Conservation (phyloP, 2,113 vertebrate genomes). For the Anas platyrhynchos region DNA sequence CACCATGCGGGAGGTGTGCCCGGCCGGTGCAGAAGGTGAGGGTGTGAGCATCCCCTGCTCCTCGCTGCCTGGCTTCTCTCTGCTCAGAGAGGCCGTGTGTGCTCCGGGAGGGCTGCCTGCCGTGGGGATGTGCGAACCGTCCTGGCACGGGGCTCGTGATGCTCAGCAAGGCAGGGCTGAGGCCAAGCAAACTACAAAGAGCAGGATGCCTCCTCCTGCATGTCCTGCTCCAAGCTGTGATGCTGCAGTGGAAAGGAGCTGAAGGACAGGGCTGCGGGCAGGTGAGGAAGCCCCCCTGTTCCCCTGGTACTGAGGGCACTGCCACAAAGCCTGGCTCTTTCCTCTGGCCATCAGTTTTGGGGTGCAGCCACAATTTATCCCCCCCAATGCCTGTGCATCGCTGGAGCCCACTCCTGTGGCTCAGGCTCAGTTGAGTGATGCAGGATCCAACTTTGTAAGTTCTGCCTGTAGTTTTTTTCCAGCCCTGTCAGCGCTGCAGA, state of each 20-base stretch:
- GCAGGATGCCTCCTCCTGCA: background rate
- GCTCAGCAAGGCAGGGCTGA: rapidly evolving
- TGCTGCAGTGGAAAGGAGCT: rapidly evolving
- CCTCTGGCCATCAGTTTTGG: background rate
- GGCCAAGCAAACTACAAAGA: background rate
- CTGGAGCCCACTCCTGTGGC: background rate
- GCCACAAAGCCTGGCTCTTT: background rate
- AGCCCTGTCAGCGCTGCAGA: constrained; percentile 49
- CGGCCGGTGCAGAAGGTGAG: background rate
- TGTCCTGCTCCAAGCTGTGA: background rate
- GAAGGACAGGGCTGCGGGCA: background rate
- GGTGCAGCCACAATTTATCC: rapidly evolving
- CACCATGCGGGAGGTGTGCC: background rate
- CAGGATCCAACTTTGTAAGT: constrained; percentile 11
- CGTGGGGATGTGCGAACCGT: rapidly evolving
- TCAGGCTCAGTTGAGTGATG: background rate
- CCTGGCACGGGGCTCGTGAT: rapidly evolving
- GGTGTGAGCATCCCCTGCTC: background rate
- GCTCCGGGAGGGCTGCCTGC: too few species aligned
- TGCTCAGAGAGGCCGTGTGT: rapidly evolving
- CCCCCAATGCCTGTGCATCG: rapidly evolving
- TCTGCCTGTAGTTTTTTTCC: background rate
- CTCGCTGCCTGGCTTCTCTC: rapidly evolving
- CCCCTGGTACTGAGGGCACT: rapidly evolving
- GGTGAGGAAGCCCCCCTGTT: background rate